phyloP scores from a whole-genome alignment of 23 tunicate genomes.

The Trididemnum miniatum region DNA sequence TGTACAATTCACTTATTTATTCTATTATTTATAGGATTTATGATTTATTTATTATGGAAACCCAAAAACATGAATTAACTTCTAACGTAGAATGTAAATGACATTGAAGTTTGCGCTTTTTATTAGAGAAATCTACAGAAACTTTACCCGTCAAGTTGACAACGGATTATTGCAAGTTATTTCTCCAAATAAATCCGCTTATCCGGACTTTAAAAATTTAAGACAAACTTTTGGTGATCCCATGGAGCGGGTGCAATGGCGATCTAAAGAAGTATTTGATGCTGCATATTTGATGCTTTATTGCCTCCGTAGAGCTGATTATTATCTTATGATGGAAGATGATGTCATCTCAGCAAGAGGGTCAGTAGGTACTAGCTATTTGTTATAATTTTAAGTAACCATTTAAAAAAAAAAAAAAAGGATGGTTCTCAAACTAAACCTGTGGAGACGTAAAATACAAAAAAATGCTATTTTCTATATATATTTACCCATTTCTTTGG shows the following conservation, averaged over 20 bases:
- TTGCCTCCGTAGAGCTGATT: conserved; percentile 23
- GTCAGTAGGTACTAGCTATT: conserved; percentile 22
- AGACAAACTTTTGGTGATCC: conserved; percentile 41
- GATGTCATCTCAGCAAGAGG: conserved; percentile 37
- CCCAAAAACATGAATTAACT: no score
- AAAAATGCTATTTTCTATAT: no score
- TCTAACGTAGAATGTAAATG: no score
- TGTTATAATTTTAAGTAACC: no score
- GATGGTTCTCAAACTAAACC: no score
- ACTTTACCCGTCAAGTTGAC: conserved; percentile 32
- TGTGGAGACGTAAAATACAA: no score
- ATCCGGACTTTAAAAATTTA: conserved; percentile 24
- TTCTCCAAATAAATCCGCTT: conserved; percentile 18
- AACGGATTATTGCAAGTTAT: conserved; percentile 40
- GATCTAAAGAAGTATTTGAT: conserved; percentile 53
- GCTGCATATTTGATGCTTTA: conserved; percentile 41
- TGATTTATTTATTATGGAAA: no score
- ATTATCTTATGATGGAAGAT: conserved; percentile 61
- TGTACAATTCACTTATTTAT: no score
- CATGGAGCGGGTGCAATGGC: conserved; percentile 32
- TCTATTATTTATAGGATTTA: no score
- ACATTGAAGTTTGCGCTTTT: no score
- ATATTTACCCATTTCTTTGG: no score
- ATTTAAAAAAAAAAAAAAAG: no score
- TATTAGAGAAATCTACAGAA: conserved; percentile 19